Conservation (phyloP, 1,140 invertebrate species). For the Colletes gigas region DNA sequence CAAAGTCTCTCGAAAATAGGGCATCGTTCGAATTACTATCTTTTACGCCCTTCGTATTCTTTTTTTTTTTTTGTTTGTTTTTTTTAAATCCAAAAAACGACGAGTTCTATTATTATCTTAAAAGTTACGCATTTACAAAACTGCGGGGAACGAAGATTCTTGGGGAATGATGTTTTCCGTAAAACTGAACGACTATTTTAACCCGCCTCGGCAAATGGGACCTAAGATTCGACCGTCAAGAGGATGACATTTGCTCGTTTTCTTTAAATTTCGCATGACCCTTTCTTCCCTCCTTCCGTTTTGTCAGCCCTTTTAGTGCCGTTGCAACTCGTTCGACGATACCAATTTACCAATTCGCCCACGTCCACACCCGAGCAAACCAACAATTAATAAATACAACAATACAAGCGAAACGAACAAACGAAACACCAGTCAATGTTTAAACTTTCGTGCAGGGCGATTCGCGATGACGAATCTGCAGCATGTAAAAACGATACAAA, state of each 20-base stretch:
- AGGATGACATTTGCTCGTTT: slow-evolving; percentile 1
- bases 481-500: no score
- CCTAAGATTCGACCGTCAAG: neutral
- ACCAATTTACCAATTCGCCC: neutral
- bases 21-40: neutral
- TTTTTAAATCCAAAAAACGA: neutral
- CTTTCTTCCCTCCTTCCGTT: neutral
- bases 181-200: neutral
- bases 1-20: slow-evolving; percentile 22
- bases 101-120: neutral
- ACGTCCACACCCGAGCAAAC: no score
- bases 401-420: neutral
- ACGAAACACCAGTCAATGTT: neutral
- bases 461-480: no score
- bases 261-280: neutral
- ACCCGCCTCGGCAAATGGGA: slow-evolving; percentile 9
- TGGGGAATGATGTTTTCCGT: slow-evolving; percentile 9
- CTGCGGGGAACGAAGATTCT: neutral
- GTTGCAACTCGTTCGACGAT: neutral
- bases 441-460: no score
- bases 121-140: slow-evolving; percentile 23
- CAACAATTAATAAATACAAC: neutral
- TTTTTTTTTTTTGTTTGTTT: neutral
- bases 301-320: slow-evolving; percentile 6
- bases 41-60: neutral